phyloP scores from a whole-genome alignment of 2,888 invertebrate genomes.

The Sarcophaga carnaria region DNA sequence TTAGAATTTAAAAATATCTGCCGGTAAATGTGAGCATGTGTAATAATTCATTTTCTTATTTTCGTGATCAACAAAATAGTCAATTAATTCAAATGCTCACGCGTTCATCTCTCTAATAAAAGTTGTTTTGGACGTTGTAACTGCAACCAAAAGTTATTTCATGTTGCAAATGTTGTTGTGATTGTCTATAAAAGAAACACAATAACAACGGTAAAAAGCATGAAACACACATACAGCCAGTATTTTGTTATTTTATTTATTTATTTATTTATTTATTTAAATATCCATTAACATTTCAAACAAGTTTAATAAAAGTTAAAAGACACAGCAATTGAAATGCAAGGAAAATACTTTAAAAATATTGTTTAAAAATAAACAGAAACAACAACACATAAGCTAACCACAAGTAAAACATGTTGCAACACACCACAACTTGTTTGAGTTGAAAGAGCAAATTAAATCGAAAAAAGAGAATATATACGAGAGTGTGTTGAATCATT shows the following conservation, averaged over 20 bases:
- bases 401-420: slow-evolving; percentile 65
- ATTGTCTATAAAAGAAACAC: slow-evolving; percentile 13
- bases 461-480: not conserved
- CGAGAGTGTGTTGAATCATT: too few species aligned
- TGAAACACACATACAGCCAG: not conserved
- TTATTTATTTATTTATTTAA: slow-evolving; percentile 27
- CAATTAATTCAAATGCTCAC: not conserved
- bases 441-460: slow-evolving; percentile 51
- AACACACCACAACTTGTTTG: slow-evolving; percentile 67
- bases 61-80: not conserved
- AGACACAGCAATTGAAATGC: too few species aligned
- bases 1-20: not conserved
- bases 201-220: not conserved
- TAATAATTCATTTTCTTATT: not conserved
- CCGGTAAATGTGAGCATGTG: not conserved
- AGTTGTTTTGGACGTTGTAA: not conserved
- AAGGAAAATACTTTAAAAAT: slow-evolving; percentile 24
- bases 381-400: slow-evolving; percentile 34
- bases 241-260: slow-evolving; percentile 13
- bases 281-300: slow-evolving; percentile 67
- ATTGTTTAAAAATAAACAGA: slow-evolving; percentile 32
- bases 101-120: not conserved
- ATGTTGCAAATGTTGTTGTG: slow-evolving; percentile 7
- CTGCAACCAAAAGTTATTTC: not conserved
- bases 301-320: slow-evolving; percentile 62